Base-by-base conservation (phyloP, 2,888 invertebrate genomes). In the Tortricodes alternella region DNA sequence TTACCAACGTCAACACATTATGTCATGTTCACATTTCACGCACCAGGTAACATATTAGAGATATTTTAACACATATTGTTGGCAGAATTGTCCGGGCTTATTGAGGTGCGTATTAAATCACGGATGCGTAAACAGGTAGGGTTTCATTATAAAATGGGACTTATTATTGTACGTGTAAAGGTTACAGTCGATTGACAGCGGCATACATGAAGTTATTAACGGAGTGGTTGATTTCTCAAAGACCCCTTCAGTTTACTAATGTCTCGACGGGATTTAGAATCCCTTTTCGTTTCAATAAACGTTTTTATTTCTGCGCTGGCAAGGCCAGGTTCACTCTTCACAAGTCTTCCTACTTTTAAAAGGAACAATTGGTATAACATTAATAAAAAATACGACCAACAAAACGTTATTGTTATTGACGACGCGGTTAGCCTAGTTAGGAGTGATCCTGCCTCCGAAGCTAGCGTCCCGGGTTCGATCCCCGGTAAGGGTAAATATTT, bases 181-280 rank as follows among this genome's bases (percentile, higher is more conserved):
- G 11, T 29, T 11, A 41, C 7, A 41, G 23, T 29, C 19, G 23
- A 32, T 29, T 23, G 21, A 8, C 18, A n/a, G 5, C 27, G 18
- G 24, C 32, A 38, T 19, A 44, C 21, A 24, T 11, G 15, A 9
- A 39, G 29, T 21, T 21, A 34, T 53, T 24, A 39, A 37, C 27
- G 11, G 38, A 46, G 46, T 39, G 53, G 13, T 41, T 23, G 9
- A 39, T 53, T 53, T 53, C 38, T 53, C 53, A 21, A 23, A 16
- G 9, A 13, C 16, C 13, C 8, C 18, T 16, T 7, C 13, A 23
- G 34, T 9, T n/a, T 44, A 29, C 18, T 39, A 29, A 39, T 24
- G 24, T 24, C 32, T 16, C 46, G 11, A 11, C 11, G 46, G 32
- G 46, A 13, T 15, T 21, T 3, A 29, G 16, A 9, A 24, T 34